A percentile compares a stretch with the other conserved stretches of the same genome.
These are phyloP conservation scores for Notolabrus celidotus DNA, from an alignment of 2,797 vertebrate species.

Conservation along the genomic window DNA sequence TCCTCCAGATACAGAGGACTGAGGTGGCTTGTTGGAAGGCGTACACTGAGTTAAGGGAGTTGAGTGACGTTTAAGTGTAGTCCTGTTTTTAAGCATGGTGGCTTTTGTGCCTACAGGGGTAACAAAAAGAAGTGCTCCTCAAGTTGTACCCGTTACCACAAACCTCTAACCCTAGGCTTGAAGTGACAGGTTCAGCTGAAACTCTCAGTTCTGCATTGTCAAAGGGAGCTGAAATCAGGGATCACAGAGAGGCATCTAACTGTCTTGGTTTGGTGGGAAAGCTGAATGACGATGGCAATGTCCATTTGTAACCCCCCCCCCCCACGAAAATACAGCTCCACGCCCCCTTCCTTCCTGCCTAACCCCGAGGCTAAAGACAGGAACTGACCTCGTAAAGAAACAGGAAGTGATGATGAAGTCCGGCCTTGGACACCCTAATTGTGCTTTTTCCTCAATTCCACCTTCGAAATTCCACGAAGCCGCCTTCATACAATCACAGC, in stretches of 20 bases:
- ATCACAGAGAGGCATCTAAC: conserved; percentile 3
- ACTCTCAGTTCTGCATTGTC: background rate
- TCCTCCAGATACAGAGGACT: conserved; percentile 67
- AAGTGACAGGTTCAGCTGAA: background rate
- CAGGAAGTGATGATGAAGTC: conserved; percentile 86
- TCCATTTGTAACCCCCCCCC: conserved; percentile 33
- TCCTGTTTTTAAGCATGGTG: background rate
- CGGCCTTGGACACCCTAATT: conserved; percentile 69
- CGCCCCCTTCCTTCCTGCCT: conserved; percentile 81
- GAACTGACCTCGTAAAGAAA: conserved; percentile 86
- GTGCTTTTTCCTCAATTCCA: conserved; percentile 39
- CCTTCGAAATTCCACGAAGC: conserved; percentile 39
- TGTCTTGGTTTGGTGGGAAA: conserved; percentile 33
- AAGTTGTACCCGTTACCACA: background rate
- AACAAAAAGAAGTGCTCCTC: conserved; percentile 3
- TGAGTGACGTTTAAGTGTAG: background rate
- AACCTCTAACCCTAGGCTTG: background rate
- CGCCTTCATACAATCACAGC: conserved; percentile 1
- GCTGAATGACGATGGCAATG: background rate
- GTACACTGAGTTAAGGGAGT: background rate
- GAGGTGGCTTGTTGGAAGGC: conserved; percentile 26
- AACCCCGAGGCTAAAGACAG: conserved; percentile 77
- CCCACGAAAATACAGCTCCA: conserved; percentile 28
- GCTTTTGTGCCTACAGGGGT: background rate
- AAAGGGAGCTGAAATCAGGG: background rate